Percentiles rank a stretch among this genome's conserved stretches.
Evolutionary conservation across 2,888 invertebrate species (phyloP).

Genomic region (Sipunculus nudus): DNA sequence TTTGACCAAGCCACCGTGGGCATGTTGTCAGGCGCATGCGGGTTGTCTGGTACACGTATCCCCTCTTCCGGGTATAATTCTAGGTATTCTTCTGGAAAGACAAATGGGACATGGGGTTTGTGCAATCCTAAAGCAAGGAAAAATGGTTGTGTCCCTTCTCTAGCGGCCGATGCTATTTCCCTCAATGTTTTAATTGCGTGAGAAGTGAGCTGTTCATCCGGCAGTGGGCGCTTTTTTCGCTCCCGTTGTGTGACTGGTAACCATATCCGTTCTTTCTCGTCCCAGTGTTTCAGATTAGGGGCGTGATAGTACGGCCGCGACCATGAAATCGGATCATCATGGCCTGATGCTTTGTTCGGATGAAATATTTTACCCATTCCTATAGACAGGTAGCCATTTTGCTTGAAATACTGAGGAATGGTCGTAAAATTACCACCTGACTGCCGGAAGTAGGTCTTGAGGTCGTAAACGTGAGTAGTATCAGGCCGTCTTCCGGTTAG

Average conservation of each 20-base stretch:
- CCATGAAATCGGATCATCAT: slow-evolving; percentile 43
- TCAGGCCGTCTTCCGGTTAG: slow-evolving; percentile 42
- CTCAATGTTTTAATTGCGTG: background rate
- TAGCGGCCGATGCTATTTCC: slow-evolving; percentile 19
- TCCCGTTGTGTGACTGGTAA: background rate
- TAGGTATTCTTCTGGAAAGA: background rate
- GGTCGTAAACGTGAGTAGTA: slow-evolving; percentile 39
- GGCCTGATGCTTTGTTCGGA: slow-evolving; percentile 21
- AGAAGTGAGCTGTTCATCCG: background rate
- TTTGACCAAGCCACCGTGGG: no score
- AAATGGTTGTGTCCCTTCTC: slow-evolving; percentile 5
- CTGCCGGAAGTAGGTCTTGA: slow-evolving; percentile 32
- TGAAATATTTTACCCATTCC: slow-evolving; percentile 45
- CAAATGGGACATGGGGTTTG: slow-evolving; percentile 3
- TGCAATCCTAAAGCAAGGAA: slow-evolving; percentile 2
- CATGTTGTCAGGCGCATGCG: no score
- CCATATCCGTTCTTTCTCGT: slow-evolving; percentile 29
- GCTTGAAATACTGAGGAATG: slow-evolving; percentile 41
- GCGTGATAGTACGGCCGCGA: slow-evolving; percentile 32
- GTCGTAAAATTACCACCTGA: slow-evolving; percentile 42
- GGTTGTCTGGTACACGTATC: no score
- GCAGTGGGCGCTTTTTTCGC: background rate
- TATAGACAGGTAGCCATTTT: slow-evolving; percentile 32
- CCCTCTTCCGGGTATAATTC: background rate
- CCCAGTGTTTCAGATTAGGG: slow-evolving; percentile 29